These are phyloP conservation scores for Coleophora deauratella DNA, from an alignment of 2,888 invertebrate species.

Conservation along the genomic window DNA sequence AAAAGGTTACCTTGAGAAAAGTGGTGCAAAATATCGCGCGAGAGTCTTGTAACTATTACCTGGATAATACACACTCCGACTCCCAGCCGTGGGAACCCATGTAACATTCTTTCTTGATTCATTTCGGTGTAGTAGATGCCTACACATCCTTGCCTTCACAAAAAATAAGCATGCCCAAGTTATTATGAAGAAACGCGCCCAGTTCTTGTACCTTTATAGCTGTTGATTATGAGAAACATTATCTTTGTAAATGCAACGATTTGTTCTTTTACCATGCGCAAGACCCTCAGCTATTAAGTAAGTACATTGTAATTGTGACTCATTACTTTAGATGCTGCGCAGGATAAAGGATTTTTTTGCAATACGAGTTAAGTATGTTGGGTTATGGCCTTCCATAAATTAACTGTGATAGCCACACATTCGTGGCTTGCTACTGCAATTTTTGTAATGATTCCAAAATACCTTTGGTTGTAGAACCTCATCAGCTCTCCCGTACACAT, in stretches of 20 bases:
- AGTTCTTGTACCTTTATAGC: constrained; percentile 30
- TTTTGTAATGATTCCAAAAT: no score
- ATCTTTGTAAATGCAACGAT: constrained; percentile 16
- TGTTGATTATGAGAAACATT: constrained; percentile 30
- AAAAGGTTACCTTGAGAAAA: constrained; percentile 14
- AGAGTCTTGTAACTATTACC: constrained; percentile 49
- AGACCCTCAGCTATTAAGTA: no score
- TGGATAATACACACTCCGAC: constrained; percentile 36
- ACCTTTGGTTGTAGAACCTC: no score
- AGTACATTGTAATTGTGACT: no score
- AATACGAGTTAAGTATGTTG: no score
- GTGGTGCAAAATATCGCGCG: constrained; percentile 31
- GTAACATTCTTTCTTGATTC: constrained; percentile 15
- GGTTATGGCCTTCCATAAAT: no score
- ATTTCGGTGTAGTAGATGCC: constrained; percentile 22
- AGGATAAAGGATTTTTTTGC: no score
- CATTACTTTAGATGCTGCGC: no score
- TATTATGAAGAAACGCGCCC: constrained; percentile 27
- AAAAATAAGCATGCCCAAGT: constrained; percentile 24
- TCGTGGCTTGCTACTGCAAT: no score
- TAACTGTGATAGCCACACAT: no score
- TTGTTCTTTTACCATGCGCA: no score
- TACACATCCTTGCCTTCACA: constrained; percentile 1
- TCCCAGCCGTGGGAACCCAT: constrained; percentile 41
- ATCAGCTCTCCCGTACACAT: no score